Evolutionary conservation across 2,113 vertebrate species (phyloP).

Genomic region (Plecturocebus donacophilus): DNA sequence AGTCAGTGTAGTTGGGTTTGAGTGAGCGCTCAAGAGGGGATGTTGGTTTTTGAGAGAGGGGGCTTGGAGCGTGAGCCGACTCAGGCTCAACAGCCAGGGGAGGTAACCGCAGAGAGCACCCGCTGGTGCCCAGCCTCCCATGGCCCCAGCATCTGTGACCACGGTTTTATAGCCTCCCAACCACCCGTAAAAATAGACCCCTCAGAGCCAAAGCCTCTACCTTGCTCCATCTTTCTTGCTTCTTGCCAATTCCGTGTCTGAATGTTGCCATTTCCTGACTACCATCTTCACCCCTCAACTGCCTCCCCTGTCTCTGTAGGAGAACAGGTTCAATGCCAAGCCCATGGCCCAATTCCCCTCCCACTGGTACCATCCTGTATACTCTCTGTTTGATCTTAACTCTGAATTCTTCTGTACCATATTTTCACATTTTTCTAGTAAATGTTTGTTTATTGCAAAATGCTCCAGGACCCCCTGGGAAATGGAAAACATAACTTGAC

Average conservation of each 20-base stretch:
- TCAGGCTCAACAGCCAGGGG: background rate
- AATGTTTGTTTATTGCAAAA: background rate
- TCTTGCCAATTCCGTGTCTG: background rate
- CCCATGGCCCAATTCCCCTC: background rate
- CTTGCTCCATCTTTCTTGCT: background rate
- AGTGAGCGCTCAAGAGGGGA: slow-evolving; percentile 14
- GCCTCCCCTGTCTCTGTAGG: background rate
- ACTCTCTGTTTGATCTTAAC: background rate
- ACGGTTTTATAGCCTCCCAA: background rate
- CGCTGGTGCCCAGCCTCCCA: background rate
- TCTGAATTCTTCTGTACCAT: background rate
- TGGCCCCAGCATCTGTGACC: background rate
- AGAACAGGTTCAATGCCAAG: slow-evolving; percentile 17
- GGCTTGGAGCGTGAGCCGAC: fast-evolving
- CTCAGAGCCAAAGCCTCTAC: background rate
- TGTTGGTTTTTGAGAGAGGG: background rate
- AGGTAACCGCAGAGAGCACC: background rate
- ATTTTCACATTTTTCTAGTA: background rate
- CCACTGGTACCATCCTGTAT: background rate
- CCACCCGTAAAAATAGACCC: background rate
- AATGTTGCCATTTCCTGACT: background rate
- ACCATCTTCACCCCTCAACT: background rate
- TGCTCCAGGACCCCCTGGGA: background rate
- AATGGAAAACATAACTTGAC: background rate
- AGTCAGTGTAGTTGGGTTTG: slow-evolving; percentile 52